Base-by-base conservation (phyloP, 2,888 invertebrate species). In the Cheilosia impressa region DNA sequence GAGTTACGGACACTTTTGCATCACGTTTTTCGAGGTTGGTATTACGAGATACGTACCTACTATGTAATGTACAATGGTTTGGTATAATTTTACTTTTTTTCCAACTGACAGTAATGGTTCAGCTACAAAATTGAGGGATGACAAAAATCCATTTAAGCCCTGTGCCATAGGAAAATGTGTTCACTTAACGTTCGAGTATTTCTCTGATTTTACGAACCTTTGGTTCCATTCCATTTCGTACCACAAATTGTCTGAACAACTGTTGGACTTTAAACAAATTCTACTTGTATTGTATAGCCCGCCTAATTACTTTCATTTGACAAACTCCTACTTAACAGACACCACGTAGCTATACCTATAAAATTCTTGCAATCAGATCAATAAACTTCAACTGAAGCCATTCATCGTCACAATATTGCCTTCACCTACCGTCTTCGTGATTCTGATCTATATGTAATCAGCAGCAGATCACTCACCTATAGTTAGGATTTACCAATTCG, bases 401-500 rank as follows among this genome's bases (percentile, higher is more conserved):
- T 47, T 17, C 17, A 47, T 17, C 45, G 17, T 43, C n/a, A 47
- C 9, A 47, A 47, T 19, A 19, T 47, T 47, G n/a, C 6, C 1
- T 47, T 47, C 45, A 19, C 17, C 45, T 6, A 17, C 17, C 45
- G 17, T 17, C 45, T 47, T 47, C 17, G 17, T 47, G 45, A 47
- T 47, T 9, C 45, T 19, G 17, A 47, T 7, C 45, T 17, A 17
- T 47, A 47, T 38, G 10, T 38, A 38, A 38, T 38, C 34, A 47
- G 1, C 45, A n/a, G 43, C n/a, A 47, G 45, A 47, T 47, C 45
- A 17, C 45, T 47, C 45, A 47, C 45, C 45, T 47, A 19, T 47
- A n/a, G 15, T 43, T 43, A 43, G n/a, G n/a, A 43, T n/a, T n/a
- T 43, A n/a, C 43, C 43, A 43, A 43, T 43, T 43, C n/a, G 43